These are phyloP conservation scores for Tiliacea aurago DNA, from an alignment of 2,888 invertebrate species.

Conservation along the genomic window DNA sequence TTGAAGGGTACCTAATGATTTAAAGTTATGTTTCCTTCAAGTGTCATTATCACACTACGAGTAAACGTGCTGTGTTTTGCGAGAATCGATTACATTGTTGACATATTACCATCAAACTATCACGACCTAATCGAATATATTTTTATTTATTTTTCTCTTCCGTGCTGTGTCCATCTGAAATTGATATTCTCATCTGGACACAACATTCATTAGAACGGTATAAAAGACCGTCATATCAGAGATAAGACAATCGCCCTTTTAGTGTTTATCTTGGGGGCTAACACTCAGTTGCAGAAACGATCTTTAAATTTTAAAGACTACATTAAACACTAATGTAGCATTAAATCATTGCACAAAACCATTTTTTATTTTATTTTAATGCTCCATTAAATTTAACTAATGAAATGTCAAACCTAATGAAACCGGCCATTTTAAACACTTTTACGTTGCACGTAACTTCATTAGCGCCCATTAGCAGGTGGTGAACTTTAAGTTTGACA, in stretches of 20 bases:
- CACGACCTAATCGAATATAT: not conserved
- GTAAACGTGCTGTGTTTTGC: not conserved
- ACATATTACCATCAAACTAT: not conserved
- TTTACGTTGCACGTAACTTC: no score
- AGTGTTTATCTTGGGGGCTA: not conserved
- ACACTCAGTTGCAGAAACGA: no score
- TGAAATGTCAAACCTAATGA: no score
- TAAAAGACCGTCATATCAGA: not conserved
- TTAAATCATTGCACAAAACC: no score
- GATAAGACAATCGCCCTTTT: not conserved
- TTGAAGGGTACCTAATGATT: constrained; percentile 25
- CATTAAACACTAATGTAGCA: no score
- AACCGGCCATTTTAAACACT: no score
- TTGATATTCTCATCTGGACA: not conserved
- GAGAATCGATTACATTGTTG: not conserved
- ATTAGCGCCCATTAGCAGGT: no score
- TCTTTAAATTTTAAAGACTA: no score
- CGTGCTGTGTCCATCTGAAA: not conserved
- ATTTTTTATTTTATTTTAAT: no score
- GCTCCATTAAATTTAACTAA: no score
- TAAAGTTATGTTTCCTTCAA: constrained; percentile 19
- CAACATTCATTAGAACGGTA: not conserved
- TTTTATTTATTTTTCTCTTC: not conserved
- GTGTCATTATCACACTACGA: constrained; percentile 13
- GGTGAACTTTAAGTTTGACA: no score